These are phyloP conservation scores for Platyura marginata DNA, from an alignment of 1,140 invertebrate genomes.

Conservation along the genomic window DNA sequence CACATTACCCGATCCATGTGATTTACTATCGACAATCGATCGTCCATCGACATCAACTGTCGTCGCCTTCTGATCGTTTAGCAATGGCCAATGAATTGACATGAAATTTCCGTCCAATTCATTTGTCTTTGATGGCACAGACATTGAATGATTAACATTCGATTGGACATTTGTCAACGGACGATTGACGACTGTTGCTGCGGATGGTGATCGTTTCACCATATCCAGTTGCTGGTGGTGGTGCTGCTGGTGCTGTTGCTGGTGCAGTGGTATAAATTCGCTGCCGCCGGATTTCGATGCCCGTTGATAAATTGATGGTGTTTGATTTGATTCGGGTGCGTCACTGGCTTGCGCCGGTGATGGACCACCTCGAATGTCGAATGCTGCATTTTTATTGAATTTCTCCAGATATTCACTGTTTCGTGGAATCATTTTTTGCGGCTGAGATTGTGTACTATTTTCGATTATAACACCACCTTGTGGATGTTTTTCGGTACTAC, in stretches of 20 bases:
- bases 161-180: neutral
- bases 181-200: neutral
- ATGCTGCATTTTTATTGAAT: conserved; percentile 1
- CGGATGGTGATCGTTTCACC: conserved; percentile 21
- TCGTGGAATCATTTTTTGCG: conserved; percentile 4
- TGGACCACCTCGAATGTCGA: conserved; percentile 18
- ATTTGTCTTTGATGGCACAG: neutral
- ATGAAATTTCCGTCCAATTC: neutral
- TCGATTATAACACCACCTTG: neutral
- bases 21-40: too few species aligned
- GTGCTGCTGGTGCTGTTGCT: conserved; percentile 7
- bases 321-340: conserved; percentile 19
- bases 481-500: neutral
- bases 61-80: too few species aligned
- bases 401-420: conserved; percentile 11
- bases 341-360: conserved; percentile 35
- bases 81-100: too few species aligned
- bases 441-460: neutral
- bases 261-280: conserved; percentile 3
- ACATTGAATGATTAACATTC: too few species aligned
- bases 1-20: too few species aligned
- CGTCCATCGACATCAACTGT: too few species aligned
- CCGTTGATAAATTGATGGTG: neutral
- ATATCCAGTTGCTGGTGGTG: conserved; percentile 20
- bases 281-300: conserved; percentile 7